Base-by-base conservation (phyloP, 2,888 invertebrate genomes). In the Oscheius sp. region DNA sequence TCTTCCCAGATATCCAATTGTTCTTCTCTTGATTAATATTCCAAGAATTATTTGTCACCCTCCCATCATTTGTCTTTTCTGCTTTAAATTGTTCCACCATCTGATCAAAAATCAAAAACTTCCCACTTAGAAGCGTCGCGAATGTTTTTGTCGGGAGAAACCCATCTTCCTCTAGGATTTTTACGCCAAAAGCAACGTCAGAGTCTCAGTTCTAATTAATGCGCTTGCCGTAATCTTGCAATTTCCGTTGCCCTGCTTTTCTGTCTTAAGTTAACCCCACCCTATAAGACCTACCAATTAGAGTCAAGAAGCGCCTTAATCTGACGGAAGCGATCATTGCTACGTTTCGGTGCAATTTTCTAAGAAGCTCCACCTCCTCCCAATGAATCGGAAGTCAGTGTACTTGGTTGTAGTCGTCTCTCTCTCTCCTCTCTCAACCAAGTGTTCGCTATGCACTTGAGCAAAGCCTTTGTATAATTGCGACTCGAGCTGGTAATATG, bases 151-250 rank as follows among this genome's bases (percentile, higher is more conserved):
- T n/a, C n/a, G n/a, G n/a, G n/a, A n/a, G n/a, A n/a, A n/a, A n/a
- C n/a, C n/a, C n/a, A n/a, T n/a, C n/a, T n/a, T n/a, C n/a, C n/a
- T n/a, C n/a, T n/a, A n/a, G n/a, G n/a, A n/a, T n/a, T n/a, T n/a
- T n/a, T n/a, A n/a, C n/a, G n/a, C n/a, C n/a, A n/a, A n/a, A n/a
- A n/a, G 55, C 55, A 33, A 55, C 55, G 55, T 55, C 55, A 55
- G 33, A 33, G 55, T 34, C 48, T 25, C 37, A 10, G n/a, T 31
- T 55, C 55, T 61, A 61, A 61, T 61, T 61, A 61, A 45, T 42
- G 61, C 27, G 61, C 25, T 31, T 45, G 27, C 61, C 42, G 61
- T 61, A 61, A 61, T 61, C 61, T 61, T 17, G 45, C 61, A 61
- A 61, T 61, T 61, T 61, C 42, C 61, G 15, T 25, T 45, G 23